Evolutionary conservation across 2,113 vertebrate species (phyloP).

Genomic region (Atractosteus spatula): DNA sequence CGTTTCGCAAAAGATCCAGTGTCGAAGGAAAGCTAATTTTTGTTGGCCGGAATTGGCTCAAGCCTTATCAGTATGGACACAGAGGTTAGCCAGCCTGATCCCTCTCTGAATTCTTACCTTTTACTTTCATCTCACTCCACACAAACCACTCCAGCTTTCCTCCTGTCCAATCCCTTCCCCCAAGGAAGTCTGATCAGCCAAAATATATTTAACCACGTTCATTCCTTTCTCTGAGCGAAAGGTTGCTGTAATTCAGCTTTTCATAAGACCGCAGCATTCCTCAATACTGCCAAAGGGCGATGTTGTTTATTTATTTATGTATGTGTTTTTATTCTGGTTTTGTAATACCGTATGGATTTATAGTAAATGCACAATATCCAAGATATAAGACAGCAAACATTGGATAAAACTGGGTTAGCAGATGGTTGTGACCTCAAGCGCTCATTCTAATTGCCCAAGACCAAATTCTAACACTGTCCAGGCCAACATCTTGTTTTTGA

Average conservation of each 20-base stretch:
- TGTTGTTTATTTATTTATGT: conserved; percentile 24
- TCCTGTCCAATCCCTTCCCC: not conserved
- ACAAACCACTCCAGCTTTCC: not conserved
- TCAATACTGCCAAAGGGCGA: conserved; percentile 25
- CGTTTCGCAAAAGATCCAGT: not conserved
- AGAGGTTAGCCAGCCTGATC: conserved; percentile 9
- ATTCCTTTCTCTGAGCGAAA: conserved; percentile 21
- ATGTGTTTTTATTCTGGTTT: no score
- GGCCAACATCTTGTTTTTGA: no score
- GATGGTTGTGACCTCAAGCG: no score
- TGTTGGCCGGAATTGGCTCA: not conserved
- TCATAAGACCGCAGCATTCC: conserved; percentile 26
- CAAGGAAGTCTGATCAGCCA: conserved; percentile 17
- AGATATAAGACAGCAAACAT: no score
- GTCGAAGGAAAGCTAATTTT: not conserved
- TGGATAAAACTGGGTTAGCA: no score
- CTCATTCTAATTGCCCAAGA: no score
- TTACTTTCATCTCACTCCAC: conserved; percentile 22
- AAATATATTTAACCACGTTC: conserved; percentile 27
- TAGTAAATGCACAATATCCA: no score
- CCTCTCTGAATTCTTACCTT: conserved; percentile 17
- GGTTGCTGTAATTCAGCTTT: conserved; percentile 9
- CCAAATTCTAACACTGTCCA: no score
- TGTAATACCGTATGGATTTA: no score
- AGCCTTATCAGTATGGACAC: not conserved